Base-by-base conservation (phyloP, 2,113 vertebrate genomes). In the Sitta europaea region DNA sequence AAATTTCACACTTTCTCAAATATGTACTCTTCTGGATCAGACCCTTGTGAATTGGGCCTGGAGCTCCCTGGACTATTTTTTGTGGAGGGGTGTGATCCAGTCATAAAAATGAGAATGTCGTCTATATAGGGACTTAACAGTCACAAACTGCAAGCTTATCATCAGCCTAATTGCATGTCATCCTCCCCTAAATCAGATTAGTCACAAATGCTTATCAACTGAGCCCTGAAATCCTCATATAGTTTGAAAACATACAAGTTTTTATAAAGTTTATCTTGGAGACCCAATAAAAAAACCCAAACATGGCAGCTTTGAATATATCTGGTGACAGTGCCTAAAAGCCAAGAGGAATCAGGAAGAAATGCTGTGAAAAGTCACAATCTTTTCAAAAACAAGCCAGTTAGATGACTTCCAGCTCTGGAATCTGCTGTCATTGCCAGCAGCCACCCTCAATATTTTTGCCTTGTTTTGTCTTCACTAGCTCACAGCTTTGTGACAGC, bases 101-200 rank as follows among this genome's bases (percentile, higher is more conserved):
- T 91, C 71, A 82, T 82, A 66, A 92, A 97, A 94, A 88, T 62
- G 54, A 94, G 75, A 88, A 93, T 74, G 8, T 14, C 12, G 10
- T 67, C 40, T 84, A 88, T 81, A 66, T 84, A 81, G 43, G 68
- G 40, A 59, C 27, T 83, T 77, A 84, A 20, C 63, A 83, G 36
- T 63, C 57, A 67, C 43, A 67, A 86, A 92, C 31, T 83, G 71
- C 85, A 95, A 88, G 86, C 53, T 88, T 62, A 92, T 86, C 76
- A 92, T 81, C 80, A 94, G 61, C 35, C 36, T 87, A 87, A 85
- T 50, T 86, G 86, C 80, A 58, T 89, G 73, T 87, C 86, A 87
- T 85, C 88, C 66, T 93, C 93, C 82, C 28, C 86, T 92, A 91
- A 96, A 96, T 96, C 76, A 96, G 55, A 94, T 96, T 96, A 87